These are phyloP conservation scores for Agrochola lota DNA, from an alignment of 2,888 invertebrate genomes.

Conservation along the genomic window DNA sequence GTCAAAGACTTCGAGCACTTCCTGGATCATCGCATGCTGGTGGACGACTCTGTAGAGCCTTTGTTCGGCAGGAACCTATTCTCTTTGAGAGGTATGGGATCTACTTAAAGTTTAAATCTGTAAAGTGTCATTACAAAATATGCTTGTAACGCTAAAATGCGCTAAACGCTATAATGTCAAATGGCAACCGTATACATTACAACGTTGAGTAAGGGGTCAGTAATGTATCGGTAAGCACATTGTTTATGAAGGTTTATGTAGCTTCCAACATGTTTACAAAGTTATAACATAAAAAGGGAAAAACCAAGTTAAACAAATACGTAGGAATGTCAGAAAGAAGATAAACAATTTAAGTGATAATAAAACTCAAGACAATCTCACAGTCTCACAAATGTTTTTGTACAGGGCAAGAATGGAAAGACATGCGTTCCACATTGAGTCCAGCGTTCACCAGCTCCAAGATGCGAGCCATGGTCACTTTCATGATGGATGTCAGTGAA, in stretches of 20 bases:
- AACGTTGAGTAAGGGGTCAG: background rate
- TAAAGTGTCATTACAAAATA: background rate
- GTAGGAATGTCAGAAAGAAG: background rate
- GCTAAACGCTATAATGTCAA: background rate
- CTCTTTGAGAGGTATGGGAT: slow-evolving; percentile 81
- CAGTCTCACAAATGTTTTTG: background rate
- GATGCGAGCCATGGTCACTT: slow-evolving; percentile 81
- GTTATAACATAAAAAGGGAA: background rate
- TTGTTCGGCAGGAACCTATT: slow-evolving; percentile 88
- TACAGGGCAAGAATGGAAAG: slow-evolving; percentile 75
- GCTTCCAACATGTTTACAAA: background rate
- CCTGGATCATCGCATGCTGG: slow-evolving; percentile 80
- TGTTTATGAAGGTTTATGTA: background rate
- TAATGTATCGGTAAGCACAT: background rate
- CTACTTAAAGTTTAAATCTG: background rate
- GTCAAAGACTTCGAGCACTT: slow-evolving; percentile 90
- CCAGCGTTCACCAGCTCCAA: slow-evolving; percentile 88
- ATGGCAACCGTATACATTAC: background rate
- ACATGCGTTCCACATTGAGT: slow-evolving; percentile 82
- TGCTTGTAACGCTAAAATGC: too few species aligned
- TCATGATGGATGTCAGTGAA: slow-evolving; percentile 80
- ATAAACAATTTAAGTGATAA: background rate
- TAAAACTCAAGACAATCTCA: background rate
- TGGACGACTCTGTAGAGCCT: slow-evolving; percentile 71
- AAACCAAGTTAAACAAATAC: background rate